Evolutionary conservation across 1,140 invertebrate genomes (phyloP), one percentile per base, ranked within the genome.

Genomic region (Drosophila pectinifera): DNA sequence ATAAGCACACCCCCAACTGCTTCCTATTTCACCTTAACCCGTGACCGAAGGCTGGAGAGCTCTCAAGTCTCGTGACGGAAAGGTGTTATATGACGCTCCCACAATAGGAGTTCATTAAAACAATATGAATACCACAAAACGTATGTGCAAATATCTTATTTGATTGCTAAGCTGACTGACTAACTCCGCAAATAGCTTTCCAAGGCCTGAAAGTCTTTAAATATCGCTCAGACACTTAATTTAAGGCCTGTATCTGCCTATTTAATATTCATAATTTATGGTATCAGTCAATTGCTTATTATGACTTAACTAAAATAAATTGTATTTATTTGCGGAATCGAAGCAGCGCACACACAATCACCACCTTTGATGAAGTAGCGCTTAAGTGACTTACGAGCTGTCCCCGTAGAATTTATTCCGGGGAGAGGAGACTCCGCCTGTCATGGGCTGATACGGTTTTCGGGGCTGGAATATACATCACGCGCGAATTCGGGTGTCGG

Each of bases 381-480:
- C 34, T 62, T 58, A 38, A 18, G n/a, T 57, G 51, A 34, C 49
- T 38, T 61, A 51, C n/a, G 57, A 5, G 57, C 11, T 57, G 49
- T 36, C n/a, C 6, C 28, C 45, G 0, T 1, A 13, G 5, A 18
- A 55, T 14, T 56, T 16, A 48, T 49, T 22, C 13, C 41, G 20
- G 16, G 14, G 22, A 24, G 28, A 8, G 24, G 51, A 16, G 48
- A 26, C 28, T 41, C 28, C 6, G 22, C 11, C 63, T 56, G 46
- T 70, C 65, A 56, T 39, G 45, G 10, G 10, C 14, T 69, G 49
- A 28, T 54, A 45, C n/a, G n/a, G n/a, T 65, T 42, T 54, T 51
- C 1, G 31, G 18, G 22, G 2, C 16, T 20, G 41, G 28, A 43
- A 43, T 69, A 54, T 38, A 68, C 59, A 85, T 86, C 82, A 86